Base-by-base conservation (phyloP, 1,140 invertebrate species). In the Xylocopa sonorina region DNA sequence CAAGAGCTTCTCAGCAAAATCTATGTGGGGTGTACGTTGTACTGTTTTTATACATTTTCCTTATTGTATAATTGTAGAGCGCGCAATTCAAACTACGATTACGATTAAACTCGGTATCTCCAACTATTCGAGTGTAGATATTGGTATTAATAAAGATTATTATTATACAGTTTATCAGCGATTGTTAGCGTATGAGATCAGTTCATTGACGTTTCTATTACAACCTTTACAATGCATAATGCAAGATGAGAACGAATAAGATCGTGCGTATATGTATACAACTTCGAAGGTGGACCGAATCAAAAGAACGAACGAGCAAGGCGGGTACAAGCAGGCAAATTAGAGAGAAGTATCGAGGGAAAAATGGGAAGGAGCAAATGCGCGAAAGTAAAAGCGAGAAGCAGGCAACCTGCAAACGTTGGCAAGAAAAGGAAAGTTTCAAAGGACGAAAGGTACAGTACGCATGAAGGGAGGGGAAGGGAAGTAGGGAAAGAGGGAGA, bases 181-280 rank as follows among this genome's bases (percentile, higher is more conserved):
- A n/a, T 16, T 2, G 9, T 16, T 48, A 16, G 10, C 12, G 16
- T n/a, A 60, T 68, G 50, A 24, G 32, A 50, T 0, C 24, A 1
- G 27, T 10, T 9, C 24, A 32, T 32, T 32, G 43, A 58, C 34
- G 2, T 50, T 34, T 57, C 16, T 34, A 32, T 24, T 46, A 29
- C 32, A 5, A 34, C n/a, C n/a, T n/a, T n/a, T n/a, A n/a, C n/a
- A n/a, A n/a, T n/a, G n/a, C n/a, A n/a, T n/a, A n/a, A n/a, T n/a
- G n/a, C n/a, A n/a, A n/a, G n/a, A n/a, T n/a, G 48, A 78, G 57
- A 58, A 64, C 64, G 68, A 58, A 68, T 18, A 18, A 51, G n/a
- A 66, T 46, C 58, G 72, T 48, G 58, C 50, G 64, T 82, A 85
- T 63, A 64, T 77, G 77, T 63, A n/a, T n/a, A n/a, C n/a, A 48